Conservation (phyloP, 2,113 vertebrate species). For the Arenaria interpres region DNA sequence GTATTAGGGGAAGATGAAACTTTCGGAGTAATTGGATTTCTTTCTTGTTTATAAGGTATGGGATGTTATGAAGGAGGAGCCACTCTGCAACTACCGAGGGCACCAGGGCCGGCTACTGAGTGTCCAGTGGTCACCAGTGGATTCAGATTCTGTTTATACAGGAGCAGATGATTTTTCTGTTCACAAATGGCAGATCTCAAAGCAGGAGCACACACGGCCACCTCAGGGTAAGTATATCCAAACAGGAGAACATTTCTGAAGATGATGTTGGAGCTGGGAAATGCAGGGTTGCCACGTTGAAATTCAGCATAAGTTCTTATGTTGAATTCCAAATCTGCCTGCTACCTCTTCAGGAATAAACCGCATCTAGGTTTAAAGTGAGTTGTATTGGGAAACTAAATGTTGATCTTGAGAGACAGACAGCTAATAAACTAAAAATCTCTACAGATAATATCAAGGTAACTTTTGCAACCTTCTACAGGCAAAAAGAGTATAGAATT, state of each 20-base stretch:
- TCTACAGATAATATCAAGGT: background rate
- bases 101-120: slow-evolving; percentile 87
- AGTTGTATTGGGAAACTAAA: background rate
- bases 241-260: background rate
- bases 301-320: background rate
- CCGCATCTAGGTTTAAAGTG: background rate
- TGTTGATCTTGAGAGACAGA: background rate
- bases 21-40: background rate
- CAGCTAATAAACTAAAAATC: background rate
- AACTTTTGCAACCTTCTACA: slow-evolving; percentile 52
- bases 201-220: slow-evolving; percentile 86
- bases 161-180: slow-evolving; percentile 95
- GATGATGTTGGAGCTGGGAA: background rate
- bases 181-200: slow-evolving; percentile 87
- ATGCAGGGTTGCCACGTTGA: background rate
- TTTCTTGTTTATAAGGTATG: slow-evolving; percentile 83
- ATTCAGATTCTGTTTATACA: slow-evolving; percentile 88
- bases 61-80: slow-evolving; percentile 88
- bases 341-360: background rate
- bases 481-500: slow-evolving; percentile 88
- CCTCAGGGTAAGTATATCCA: slow-evolving; percentile 82
- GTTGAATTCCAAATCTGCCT: background rate
- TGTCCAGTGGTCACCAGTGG: slow-evolving; percentile 90
- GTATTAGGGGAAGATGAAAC: background rate
- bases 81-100: slow-evolving; percentile 90